A percentile compares a stretch with the other conserved stretches of the same genome.
Conservation (phyloP, 2,888 invertebrate genomes). For the Nasonovia ribisnigri region DNA sequence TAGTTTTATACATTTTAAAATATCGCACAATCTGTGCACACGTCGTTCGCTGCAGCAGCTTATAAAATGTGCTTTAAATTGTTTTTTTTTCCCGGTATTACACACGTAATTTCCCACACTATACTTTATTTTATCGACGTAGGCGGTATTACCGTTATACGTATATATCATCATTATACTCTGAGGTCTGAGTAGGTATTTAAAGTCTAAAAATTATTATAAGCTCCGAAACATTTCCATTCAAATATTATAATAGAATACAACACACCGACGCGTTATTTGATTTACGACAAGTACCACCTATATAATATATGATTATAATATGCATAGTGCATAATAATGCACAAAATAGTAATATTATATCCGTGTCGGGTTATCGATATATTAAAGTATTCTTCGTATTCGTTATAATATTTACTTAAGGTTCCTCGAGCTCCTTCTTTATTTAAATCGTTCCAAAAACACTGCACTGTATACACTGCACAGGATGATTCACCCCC, state of each 20-base stretch:
- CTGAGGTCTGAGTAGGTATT: neutral
- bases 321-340: neutral
- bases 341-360: neutral
- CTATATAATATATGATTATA: neutral
- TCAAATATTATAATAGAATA: neutral
- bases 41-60: neutral
- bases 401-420: neutral
- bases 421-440: neutral
- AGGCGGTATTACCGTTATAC: neutral
- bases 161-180: neutral
- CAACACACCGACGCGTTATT: neutral
- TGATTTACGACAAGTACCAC: neutral
- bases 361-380: neutral
- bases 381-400: neutral
- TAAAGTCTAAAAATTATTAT: neutral
- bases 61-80: neutral
- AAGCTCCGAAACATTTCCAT: neutral
- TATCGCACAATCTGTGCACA: neutral
- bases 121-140: neutral
- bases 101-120: neutral
- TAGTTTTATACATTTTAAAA: neutral
- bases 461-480: no score
- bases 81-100: neutral
- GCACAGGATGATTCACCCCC: neutral
- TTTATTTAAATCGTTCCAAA: no score